Percentiles rank a stretch among this genome's conserved stretches.
These are phyloP conservation scores for Charaxes varanes DNA, from an alignment of 1,140 invertebrate genomes.

Conservation along the genomic window DNA sequence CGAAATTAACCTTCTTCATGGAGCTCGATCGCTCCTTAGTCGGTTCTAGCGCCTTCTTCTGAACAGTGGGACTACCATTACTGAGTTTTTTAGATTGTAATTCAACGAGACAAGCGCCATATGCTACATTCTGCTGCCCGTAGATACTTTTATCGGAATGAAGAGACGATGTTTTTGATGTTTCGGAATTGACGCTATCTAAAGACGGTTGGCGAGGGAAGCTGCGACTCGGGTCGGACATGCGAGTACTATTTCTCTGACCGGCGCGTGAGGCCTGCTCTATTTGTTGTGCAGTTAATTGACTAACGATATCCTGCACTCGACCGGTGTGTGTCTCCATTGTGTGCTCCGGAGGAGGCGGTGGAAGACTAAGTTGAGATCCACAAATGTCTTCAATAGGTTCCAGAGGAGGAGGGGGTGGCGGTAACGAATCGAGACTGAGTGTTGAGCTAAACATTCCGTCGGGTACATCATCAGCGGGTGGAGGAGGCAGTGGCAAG, in stretches of 20 bases:
- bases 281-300: conserved; percentile 50
- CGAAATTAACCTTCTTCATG: conserved; percentile 60
- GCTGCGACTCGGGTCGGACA: conserved; percentile 27
- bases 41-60: conserved; percentile 41
- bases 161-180: conserved; percentile 45
- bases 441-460: conserved; percentile 83
- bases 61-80: conserved; percentile 44
- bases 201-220: conserved; percentile 55
- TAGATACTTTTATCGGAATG: conserved; percentile 55
- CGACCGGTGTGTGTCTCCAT: conserved; percentile 39
- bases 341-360: conserved; percentile 74
- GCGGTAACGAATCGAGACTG: conserved; percentile 83
- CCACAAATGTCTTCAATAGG: conserved; percentile 77
- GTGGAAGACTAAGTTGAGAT: conserved; percentile 81
- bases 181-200: conserved; percentile 52
- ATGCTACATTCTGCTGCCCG: conserved; percentile 43
- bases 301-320: conserved; percentile 55
- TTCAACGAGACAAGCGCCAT: conserved; percentile 55
- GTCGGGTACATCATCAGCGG: conserved; percentile 50
- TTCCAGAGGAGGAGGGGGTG: conserved; percentile 83
- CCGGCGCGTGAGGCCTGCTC: conserved; percentile 47
- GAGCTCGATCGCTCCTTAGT: conserved; percentile 46
- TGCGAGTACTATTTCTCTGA: conserved; percentile 23
- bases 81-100: conserved; percentile 53
- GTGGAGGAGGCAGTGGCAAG: conserved; percentile 77